phyloP scores from a whole-genome alignment of 2,113 vertebrate genomes.

The Spea bombifrons region DNA sequence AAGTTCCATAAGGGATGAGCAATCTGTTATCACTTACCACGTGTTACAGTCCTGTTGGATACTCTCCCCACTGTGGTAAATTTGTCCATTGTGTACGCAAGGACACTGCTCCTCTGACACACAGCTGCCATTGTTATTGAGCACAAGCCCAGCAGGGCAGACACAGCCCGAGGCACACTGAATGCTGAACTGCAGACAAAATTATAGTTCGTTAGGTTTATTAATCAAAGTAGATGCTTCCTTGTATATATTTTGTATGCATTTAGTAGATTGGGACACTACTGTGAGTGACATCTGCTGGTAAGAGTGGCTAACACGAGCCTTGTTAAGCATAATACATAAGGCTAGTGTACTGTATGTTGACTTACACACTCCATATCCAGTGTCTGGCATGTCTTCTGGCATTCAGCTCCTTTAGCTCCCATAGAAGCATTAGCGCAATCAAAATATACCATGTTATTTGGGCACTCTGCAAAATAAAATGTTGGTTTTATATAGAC shows the following conservation, averaged over 20 bases:
- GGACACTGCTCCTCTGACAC: slow-evolving; percentile 62
- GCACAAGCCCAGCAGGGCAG: slow-evolving; percentile 67
- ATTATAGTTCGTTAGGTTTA: too few relatives aligned
- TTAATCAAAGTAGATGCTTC: too few relatives aligned
- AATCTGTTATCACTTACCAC: slow-evolving; percentile 58
- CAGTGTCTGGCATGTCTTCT: slow-evolving; percentile 38
- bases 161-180: slow-evolving; percentile 69
- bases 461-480: slow-evolving; percentile 30
- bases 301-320: too few relatives aligned
- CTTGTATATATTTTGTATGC: too few relatives aligned
- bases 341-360: not conserved
- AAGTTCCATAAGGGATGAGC: too few relatives aligned
- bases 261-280: too few relatives aligned
- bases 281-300: too few relatives aligned
- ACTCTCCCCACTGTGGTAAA: slow-evolving; percentile 61
- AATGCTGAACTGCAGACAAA: slow-evolving; percentile 24
- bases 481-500: too few relatives aligned
- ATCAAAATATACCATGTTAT: slow-evolving; percentile 34
- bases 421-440: slow-evolving; percentile 19
- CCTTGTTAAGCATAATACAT: too few relatives aligned
- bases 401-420: slow-evolving; percentile 3
- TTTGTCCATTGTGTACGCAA: slow-evolving; percentile 66
- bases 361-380: slow-evolving; percentile 45
- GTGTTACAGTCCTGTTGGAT: slow-evolving; percentile 70
- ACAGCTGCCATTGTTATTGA: slow-evolving; percentile 62